A percentile compares a stretch with the other conserved stretches of the same genome.
phyloP scores from a whole-genome alignment of 2,797 vertebrate genomes.

The Siniperca undulata region DNA sequence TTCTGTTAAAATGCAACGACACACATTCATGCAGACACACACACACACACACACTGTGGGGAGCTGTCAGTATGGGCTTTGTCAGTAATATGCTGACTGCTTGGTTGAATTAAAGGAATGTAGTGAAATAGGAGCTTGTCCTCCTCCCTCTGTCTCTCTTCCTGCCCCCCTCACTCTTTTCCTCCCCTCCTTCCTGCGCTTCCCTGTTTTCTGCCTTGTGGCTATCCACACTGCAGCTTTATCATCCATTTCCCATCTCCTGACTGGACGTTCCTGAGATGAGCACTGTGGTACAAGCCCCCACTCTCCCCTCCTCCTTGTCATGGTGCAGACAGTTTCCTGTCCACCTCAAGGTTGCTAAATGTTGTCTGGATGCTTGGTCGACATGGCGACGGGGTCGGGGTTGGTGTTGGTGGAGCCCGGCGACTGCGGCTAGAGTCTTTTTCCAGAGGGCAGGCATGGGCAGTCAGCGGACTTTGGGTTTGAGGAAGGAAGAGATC shows the following conservation, averaged over 20 bases:
- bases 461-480: constrained; percentile 57
- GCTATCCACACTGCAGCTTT: constrained; percentile 41
- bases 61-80: constrained; percentile 86
- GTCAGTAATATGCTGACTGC: constrained; percentile 86
- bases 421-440: constrained; percentile 52
- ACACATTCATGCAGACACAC: constrained; percentile 1
- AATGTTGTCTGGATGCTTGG: constrained; percentile 67
- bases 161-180: constrained; percentile 38
- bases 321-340: constrained; percentile 68
- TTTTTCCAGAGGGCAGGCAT: constrained; percentile 69
- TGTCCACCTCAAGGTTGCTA: constrained; percentile 54
- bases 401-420: constrained; percentile 39
- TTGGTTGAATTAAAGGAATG: constrained; percentile 87
- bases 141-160: constrained; percentile 49
- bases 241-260: constrained; percentile 45
- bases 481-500: constrained; percentile 55
- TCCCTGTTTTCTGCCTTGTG: constrained; percentile 29
- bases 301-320: constrained; percentile 44
- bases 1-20: constrained; percentile 3
- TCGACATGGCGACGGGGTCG: constrained; percentile 64
- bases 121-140: constrained; percentile 82
- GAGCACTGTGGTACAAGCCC: constrained; percentile 20
- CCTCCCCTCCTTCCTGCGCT: constrained; percentile 18
- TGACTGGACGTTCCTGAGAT: constrained; percentile 42
- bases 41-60: constrained; percentile 36